Base-by-base conservation (phyloP, 2,888 invertebrate species). In the Dynastes tityus region DNA sequence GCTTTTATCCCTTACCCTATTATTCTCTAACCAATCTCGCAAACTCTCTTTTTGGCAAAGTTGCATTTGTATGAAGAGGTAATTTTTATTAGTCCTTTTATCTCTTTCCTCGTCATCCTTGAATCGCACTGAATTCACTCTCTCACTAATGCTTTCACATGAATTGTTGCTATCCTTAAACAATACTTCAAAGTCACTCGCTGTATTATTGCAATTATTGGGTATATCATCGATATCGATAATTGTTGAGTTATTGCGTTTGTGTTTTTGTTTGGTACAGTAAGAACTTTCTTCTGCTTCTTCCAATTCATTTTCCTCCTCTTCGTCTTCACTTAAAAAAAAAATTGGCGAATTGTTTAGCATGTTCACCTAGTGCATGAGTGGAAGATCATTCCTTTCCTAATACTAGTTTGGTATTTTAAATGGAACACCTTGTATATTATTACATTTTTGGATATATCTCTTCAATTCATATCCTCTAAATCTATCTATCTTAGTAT, bases 31-130 rank as follows among this genome's bases (percentile, higher is more conserved):
- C 99, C 98, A 99, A 85, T 98, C 97, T 85, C 95, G 94, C 55
- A 99, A 90, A 81, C 96, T 98, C 85, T 96, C 94, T 84, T 94
- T 93, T 76, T 93, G 93, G 85, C 98, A 99, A 80, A 99, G 89
- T 89, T 99, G 98, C 98, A 99, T 99, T 90, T 99, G 98, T 87
- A 99, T 99, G 87, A 97, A 98, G 16, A 99, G 91, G 88, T 95
- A 97, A 86, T 95, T 55, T n/a, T 16, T 16, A 16, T 13, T 13
- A 13, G 53, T 13, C 5, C n/a, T 16, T 11, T n/a, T 13, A 8
- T 16, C n/a, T 55, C 53, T 55, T 16, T 55, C n/a, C n/a, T 55
- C 16, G 11, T n/a, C 13, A 8, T 68, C 16, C 49, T 45, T 49
- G 16, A 40, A 65, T 27, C 29, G 8, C 22, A 49, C 68, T 9